phyloP scores from a whole-genome alignment of 2,797 vertebrate species.

The Enteromius viviparus region DNA sequence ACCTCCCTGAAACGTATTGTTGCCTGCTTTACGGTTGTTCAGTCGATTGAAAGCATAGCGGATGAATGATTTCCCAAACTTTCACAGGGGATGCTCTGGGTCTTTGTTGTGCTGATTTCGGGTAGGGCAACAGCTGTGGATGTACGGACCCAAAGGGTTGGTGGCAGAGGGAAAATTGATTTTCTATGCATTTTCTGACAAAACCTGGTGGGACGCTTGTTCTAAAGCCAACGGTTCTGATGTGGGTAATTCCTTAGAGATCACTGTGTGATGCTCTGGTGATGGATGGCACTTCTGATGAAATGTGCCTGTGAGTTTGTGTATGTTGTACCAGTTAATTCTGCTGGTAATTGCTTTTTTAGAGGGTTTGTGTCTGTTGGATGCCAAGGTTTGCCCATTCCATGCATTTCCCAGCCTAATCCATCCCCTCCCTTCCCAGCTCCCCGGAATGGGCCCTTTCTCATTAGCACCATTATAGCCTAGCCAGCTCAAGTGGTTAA shows the following conservation, averaged over 20 bases:
- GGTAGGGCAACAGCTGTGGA: conserved; percentile 59
- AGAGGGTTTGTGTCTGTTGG: background rate
- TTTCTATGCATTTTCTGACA: conserved; percentile 38
- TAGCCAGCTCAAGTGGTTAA: conserved; percentile 55
- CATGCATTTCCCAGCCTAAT: conserved; percentile 46
- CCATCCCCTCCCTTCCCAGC: conserved; percentile 28
- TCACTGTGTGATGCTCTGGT: background rate
- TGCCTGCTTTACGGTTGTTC: conserved; percentile 23
- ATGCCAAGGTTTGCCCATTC: conserved; percentile 49
- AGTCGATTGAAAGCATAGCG: background rate
- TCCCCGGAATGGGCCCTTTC: conserved; percentile 49
- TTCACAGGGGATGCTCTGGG: conserved; percentile 20
- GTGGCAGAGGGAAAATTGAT: conserved; percentile 53
- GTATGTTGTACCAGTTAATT: background rate
- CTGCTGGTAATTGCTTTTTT: conserved; percentile 14
- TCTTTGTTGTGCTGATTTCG: conserved; percentile 62
- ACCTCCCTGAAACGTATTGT: conserved; percentile 34
- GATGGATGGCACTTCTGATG: background rate
- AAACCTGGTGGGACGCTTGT: conserved; percentile 17
- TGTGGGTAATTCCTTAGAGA: background rate
- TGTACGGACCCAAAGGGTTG: conserved; percentile 23
- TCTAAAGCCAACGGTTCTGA: background rate
- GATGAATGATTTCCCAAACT: conserved; percentile 37
- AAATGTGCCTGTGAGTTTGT: conserved; percentile 20
- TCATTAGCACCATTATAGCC: conserved; percentile 66